Percentiles rank a stretch among this genome's conserved stretches.
Evolutionary conservation across 1,140 invertebrate genomes (phyloP).

Genomic region (Hesperophylax magnus): DNA sequence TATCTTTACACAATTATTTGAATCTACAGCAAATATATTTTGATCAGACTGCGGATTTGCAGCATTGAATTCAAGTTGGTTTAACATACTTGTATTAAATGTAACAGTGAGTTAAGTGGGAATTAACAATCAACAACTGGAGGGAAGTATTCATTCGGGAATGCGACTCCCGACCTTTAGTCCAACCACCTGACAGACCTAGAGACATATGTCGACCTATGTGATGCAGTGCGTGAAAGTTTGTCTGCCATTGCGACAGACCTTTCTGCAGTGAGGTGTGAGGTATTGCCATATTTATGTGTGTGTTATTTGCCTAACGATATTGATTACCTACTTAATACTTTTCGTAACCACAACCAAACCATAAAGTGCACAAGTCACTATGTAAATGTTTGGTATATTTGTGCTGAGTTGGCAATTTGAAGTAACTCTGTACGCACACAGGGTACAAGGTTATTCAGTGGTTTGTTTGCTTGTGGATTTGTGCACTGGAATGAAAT

Average conservation of each 20-base stretch:
- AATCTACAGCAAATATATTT: slow-evolving; percentile 22
- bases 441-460: neutral
- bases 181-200: neutral
- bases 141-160: neutral
- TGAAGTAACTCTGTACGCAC: neutral
- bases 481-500: slow-evolving; percentile 22
- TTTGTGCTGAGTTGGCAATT: slow-evolving; percentile 19
- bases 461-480: neutral
- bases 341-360: slow-evolving; percentile 29
- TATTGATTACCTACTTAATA: slow-evolving; percentile 13
- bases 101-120: neutral
- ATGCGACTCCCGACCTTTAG: neutral
- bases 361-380: slow-evolving; percentile 9
- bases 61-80: neutral
- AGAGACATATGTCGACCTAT: slow-evolving; percentile 1
- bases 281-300: slow-evolving; percentile 1
- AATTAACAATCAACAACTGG: slow-evolving; percentile 17
- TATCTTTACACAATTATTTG: slow-evolving; percentile 16
- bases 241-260: neutral
- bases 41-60: neutral
- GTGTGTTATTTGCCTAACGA: neutral
- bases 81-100: neutral
- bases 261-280: slow-evolving; percentile 34
- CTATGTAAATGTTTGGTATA: slow-evolving; percentile 11
- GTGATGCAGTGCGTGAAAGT: slow-evolving; percentile 11